Percentiles rank a stretch among this genome's conserved stretches.
Evolutionary conservation across 2,797 vertebrate genomes (phyloP).

Genomic region (Galaxias olidus): DNA sequence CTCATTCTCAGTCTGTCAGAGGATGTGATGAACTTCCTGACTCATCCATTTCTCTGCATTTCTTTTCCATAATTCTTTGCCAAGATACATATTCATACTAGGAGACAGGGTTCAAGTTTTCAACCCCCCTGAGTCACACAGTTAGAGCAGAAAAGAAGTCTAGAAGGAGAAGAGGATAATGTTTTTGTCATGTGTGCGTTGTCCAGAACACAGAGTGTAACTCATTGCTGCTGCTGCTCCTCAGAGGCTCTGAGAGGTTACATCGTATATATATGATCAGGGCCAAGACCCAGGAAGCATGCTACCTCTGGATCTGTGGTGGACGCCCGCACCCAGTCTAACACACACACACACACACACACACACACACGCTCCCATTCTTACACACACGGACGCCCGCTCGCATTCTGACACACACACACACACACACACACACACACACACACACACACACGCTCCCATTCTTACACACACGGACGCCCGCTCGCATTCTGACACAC

Average conservation of each 20-base stretch:
- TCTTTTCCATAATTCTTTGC: conserved; percentile 52
- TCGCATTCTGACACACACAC: too few species aligned
- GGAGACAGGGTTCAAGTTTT: conserved; percentile 35
- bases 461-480: too few species aligned
- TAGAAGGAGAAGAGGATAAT: conserved; percentile 22
- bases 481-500: too few species aligned
- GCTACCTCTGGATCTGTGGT: too few species aligned
- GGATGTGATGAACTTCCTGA: conserved; percentile 50
- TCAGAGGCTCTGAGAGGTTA: conserved; percentile 30
- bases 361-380: too few species aligned
- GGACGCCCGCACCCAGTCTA: too few species aligned
- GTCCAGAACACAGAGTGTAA: conserved; percentile 40
- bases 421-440: too few species aligned
- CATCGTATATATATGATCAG: conserved; percentile 6
- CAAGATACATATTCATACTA: conserved; percentile 56
- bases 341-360: too few species aligned
- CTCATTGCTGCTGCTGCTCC: conserved; percentile 39
- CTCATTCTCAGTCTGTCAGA: conserved; percentile 50
- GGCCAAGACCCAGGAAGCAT: background rate
- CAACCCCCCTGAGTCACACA: conserved; percentile 46
- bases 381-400: too few species aligned
- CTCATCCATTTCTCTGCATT: conserved; percentile 37
- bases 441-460: too few species aligned
- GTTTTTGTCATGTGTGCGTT: conserved; percentile 57
- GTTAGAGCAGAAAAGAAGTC: conserved; percentile 21